These are phyloP conservation scores for Zeuzera pyrina DNA, from an alignment of 2,888 invertebrate species.

Conservation along the genomic window DNA sequence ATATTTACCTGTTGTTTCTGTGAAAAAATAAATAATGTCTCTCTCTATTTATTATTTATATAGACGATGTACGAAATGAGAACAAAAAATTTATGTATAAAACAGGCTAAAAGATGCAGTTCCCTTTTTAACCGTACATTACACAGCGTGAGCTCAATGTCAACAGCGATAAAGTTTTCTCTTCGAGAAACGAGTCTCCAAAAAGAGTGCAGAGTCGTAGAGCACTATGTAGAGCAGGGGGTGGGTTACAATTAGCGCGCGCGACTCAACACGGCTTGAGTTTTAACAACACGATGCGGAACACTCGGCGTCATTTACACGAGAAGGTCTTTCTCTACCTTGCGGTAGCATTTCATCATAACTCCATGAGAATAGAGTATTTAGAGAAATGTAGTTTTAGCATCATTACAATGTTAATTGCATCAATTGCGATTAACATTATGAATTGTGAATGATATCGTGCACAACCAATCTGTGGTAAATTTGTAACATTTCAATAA, in stretches of 20 bases:
- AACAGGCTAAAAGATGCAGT: too few species aligned
- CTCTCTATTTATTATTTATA: too few species aligned
- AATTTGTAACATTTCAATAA: neutral
- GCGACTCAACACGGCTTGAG: slow-evolving; percentile 67
- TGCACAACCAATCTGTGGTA: too few species aligned
- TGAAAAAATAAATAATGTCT: too few species aligned
- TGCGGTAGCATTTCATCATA: too few species aligned
- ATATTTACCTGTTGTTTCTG: too few species aligned
- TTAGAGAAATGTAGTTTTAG: too few species aligned
- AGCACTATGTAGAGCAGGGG: slow-evolving; percentile 33
- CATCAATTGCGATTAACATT: neutral
- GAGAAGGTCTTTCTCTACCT: slow-evolving; percentile 39
- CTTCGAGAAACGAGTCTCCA: slow-evolving; percentile 39
- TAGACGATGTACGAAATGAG: too few species aligned
- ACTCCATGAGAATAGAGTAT: too few species aligned
- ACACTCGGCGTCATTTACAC: slow-evolving; percentile 63
- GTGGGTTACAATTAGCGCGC: slow-evolving; percentile 69
- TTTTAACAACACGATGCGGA: slow-evolving; percentile 63
- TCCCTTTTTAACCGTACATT: slow-evolving; percentile 21
- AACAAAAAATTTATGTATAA: too few species aligned
- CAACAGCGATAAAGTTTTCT: slow-evolving; percentile 52
- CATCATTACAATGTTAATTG: neutral
- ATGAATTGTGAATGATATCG: neutral
- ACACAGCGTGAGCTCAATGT: slow-evolving; percentile 48
- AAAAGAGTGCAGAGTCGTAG: slow-evolving; percentile 55